phyloP scores from a whole-genome alignment of 2,797 vertebrate genomes.

The Huso huso region DNA sequence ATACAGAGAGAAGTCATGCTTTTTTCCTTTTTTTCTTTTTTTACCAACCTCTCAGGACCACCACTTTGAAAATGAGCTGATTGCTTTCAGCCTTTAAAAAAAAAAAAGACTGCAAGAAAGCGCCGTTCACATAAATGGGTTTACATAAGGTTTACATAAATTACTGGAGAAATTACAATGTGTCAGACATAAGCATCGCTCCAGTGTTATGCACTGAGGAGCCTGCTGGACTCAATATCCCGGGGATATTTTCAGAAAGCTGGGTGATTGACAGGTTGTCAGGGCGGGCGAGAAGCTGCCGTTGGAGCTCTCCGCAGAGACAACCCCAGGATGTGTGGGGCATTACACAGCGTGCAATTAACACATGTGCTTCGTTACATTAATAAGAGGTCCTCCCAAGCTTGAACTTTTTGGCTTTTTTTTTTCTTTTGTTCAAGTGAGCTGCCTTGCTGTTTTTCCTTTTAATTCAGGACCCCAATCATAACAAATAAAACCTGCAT shows the following conservation, averaged over 20 bases:
- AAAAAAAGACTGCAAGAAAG: background rate
- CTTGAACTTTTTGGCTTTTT: background rate
- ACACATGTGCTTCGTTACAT: background rate
- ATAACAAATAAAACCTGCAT: background rate
- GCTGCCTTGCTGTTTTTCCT: background rate
- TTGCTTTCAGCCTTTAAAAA: background rate
- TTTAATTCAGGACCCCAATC: background rate
- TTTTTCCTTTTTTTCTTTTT: too few species aligned
- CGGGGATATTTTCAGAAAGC: constrained; percentile 2
- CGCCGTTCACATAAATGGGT: background rate
- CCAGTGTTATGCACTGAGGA: background rate
- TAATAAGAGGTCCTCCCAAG: background rate
- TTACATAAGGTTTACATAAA: background rate
- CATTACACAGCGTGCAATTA: background rate
- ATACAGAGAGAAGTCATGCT: too few species aligned
- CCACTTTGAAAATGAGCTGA: background rate
- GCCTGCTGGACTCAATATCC: background rate
- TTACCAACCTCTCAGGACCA: background rate
- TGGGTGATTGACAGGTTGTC: background rate
- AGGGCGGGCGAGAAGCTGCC: background rate
- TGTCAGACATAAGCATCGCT: background rate
- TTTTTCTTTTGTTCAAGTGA: background rate
- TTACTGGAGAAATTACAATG: background rate
- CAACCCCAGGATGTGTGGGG: background rate
- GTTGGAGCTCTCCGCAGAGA: background rate